A percentile compares a stretch with the other conserved stretches of the same genome.
These are phyloP conservation scores for Leptopilina boulardi DNA, from an alignment of 1,140 invertebrate species.

Conservation along the genomic window DNA sequence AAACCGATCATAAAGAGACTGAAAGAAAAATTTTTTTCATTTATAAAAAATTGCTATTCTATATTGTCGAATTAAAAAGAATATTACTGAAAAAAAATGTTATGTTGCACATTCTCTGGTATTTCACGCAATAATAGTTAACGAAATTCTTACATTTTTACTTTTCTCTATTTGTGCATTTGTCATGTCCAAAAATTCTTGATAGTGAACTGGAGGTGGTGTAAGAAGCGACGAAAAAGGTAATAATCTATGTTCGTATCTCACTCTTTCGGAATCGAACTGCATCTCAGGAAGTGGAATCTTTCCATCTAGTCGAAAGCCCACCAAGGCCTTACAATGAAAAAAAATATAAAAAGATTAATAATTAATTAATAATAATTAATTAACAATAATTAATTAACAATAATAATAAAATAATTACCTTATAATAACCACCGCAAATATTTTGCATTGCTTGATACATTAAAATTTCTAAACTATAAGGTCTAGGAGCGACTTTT, in stretches of 20 bases:
- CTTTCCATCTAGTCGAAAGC: slow-evolving; percentile 83
- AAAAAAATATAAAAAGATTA: not conserved
- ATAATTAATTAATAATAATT: not conserved
- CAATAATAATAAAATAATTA: slow-evolving; percentile 65
- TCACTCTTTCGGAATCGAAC: slow-evolving; percentile 95
- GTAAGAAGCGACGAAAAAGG: slow-evolving; percentile 91
- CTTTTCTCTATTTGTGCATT: slow-evolving; percentile 70
- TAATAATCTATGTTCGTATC: slow-evolving; percentile 95
- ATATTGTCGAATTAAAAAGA: slow-evolving; percentile 12
- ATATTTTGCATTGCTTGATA: slow-evolving; percentile 95
- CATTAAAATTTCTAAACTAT: slow-evolving; percentile 88
- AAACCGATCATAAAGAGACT: slow-evolving; percentile 62
- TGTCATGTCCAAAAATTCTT: slow-evolving; percentile 86
- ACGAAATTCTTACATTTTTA: slow-evolving; percentile 64
- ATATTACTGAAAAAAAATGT: no score
- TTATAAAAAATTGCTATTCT: not conserved
- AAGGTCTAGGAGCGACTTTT: slow-evolving; percentile 82
- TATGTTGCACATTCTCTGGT: no score
- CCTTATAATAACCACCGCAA: slow-evolving; percentile 96
- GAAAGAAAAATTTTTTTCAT: slow-evolving; percentile 4
- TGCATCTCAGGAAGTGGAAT: slow-evolving; percentile 87
- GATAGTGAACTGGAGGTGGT: slow-evolving; percentile 92
- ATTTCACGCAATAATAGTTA: no score
- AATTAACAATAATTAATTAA: not conserved
- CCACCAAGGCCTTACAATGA: slow-evolving; percentile 82